Conservation (phyloP, 2,888 invertebrate genomes). For the Eupithecia pulchellata region DNA sequence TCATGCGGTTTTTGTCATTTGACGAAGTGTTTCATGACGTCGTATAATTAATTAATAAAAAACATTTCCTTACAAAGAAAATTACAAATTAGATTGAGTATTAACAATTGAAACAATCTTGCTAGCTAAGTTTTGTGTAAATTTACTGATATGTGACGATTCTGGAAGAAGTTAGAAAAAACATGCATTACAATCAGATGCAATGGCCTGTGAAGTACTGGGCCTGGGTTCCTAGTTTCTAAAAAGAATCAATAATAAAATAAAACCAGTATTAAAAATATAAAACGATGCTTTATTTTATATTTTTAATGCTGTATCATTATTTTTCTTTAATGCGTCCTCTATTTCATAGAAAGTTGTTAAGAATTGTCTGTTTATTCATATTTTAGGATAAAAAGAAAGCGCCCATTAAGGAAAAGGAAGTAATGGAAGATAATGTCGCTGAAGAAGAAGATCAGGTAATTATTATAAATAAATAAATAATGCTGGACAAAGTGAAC, state of each 20-base stretch:
- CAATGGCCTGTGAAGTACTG: background rate
- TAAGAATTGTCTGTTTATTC: background rate
- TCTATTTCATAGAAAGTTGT: background rate
- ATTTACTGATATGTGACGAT: background rate
- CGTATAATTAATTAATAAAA: background rate
- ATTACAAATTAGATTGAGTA: too few relatives aligned
- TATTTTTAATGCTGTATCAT: background rate
- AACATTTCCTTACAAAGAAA: too few relatives aligned
- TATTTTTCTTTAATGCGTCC: background rate
- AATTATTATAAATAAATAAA: conserved; percentile 6
- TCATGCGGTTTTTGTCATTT: background rate
- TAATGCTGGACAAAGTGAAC: too few relatives aligned
- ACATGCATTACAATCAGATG: background rate
- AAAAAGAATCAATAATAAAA: too few relatives aligned
- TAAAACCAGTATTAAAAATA: too few relatives aligned
- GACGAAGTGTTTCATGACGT: background rate
- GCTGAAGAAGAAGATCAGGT: conserved; percentile 66
- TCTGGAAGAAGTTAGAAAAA: background rate
- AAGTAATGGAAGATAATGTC: conserved; percentile 45
- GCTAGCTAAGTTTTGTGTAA: background rate
- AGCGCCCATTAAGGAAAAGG: conserved; percentile 49
- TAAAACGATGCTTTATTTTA: too few relatives aligned
- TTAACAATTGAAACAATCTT: too few relatives aligned
- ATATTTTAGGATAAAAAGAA: conserved; percentile 59
- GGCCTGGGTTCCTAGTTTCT: background rate